These are phyloP conservation scores for Eustalomyia histrio DNA, from an alignment of 2,888 invertebrate species.

Conservation along the genomic window DNA sequence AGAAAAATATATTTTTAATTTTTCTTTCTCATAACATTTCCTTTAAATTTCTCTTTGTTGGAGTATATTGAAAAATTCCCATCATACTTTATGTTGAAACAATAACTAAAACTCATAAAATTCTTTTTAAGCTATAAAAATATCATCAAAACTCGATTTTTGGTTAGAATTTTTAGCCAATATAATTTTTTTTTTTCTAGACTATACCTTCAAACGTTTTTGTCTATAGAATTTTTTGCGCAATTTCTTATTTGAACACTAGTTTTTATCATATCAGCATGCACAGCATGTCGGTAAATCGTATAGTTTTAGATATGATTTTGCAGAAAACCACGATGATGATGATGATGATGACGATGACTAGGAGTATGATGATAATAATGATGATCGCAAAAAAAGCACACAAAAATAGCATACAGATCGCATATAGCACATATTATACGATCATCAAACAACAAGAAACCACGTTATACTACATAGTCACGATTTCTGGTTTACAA, in stretches of 20 bases:
- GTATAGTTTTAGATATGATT: constrained; percentile 64
- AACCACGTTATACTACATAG: constrained; percentile 66
- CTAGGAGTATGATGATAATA: constrained; percentile 40
- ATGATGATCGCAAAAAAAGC: constrained; percentile 40
- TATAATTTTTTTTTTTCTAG: constrained; percentile 37
- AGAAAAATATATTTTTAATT: no score
- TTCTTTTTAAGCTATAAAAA: constrained; percentile 78
- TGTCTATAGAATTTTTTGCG: constrained; percentile 21
- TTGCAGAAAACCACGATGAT: constrained; percentile 52
- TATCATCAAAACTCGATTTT: constrained; percentile 72
- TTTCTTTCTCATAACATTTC: no score
- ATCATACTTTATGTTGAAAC: constrained; percentile 73
- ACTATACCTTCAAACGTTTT: constrained; percentile 13
- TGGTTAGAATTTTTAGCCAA: constrained; percentile 18
- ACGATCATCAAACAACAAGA: constrained; percentile 58
- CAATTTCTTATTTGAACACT: constrained; percentile 50
- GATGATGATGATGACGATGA: constrained; percentile 34
- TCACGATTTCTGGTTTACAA: constrained; percentile 65
- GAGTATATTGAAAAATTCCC: constrained; percentile 69
- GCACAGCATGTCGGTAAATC: constrained; percentile 66
- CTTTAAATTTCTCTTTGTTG: no score
- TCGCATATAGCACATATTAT: constrained; percentile 60
- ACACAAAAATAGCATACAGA: constrained; percentile 31
- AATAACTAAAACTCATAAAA: constrained; percentile 77
- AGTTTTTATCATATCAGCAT: constrained; percentile 59